phyloP scores from a whole-genome alignment of 1,140 invertebrate genomes.

The Drosophila truncata region DNA sequence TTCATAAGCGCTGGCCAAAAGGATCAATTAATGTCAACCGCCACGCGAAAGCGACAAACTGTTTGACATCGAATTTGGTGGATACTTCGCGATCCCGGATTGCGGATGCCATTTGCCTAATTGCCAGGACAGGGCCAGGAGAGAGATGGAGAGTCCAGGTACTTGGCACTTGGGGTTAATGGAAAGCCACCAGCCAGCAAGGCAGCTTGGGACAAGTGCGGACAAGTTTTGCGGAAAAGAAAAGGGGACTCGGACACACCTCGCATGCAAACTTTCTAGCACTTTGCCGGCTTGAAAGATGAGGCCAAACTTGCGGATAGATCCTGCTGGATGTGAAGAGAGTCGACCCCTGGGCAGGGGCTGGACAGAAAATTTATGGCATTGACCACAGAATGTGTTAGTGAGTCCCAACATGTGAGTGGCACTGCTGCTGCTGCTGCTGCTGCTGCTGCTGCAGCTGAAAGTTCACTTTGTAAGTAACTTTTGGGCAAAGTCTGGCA shows the following conservation, averaged over 20 bases:
- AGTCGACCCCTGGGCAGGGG: slow-evolving; percentile 29
- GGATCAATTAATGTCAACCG: slow-evolving; percentile 58
- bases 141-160: neutral
- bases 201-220: slow-evolving; percentile 26
- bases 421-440: slow-evolving; percentile 33
- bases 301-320: slow-evolving; percentile 46
- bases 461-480: slow-evolving; percentile 75
- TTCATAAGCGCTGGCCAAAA: slow-evolving; percentile 73
- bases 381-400: slow-evolving; percentile 58
- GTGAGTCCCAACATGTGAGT: slow-evolving; percentile 49
- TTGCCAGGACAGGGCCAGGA: slow-evolving; percentile 3
- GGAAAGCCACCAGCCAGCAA: slow-evolving; percentile 25
- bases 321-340: slow-evolving; percentile 8
- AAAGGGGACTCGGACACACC: slow-evolving; percentile 39
- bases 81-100: slow-evolving; percentile 1
- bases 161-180: slow-evolving; percentile 45
- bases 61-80: slow-evolving; percentile 52
- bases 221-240: slow-evolving; percentile 46
- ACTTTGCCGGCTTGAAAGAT: slow-evolving; percentile 56
- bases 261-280: slow-evolving; percentile 55
- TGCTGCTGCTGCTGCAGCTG: slow-evolving; percentile 42
- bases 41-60: slow-evolving; percentile 37
- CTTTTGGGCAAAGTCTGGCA: slow-evolving; percentile 64
- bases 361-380: slow-evolving; percentile 66
- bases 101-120: slow-evolving; percentile 44